A percentile compares a stretch with the other conserved stretches of the same genome.
Conservation (phyloP, 2,113 vertebrate species). For the Chaetura pelagica region DNA sequence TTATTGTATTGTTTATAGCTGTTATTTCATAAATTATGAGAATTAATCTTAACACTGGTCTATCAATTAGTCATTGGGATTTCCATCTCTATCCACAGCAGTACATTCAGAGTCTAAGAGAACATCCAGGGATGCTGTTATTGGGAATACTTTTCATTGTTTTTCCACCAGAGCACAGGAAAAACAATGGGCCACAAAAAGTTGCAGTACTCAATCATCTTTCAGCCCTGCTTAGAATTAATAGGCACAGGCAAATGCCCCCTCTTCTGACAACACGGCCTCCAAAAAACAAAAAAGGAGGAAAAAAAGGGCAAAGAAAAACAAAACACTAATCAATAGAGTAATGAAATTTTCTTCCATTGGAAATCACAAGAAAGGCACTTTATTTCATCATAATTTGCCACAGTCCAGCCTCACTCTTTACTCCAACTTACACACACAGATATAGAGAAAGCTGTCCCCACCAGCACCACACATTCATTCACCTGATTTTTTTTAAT, state of each 20-base stretch:
- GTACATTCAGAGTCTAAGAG: constrained; percentile 8
- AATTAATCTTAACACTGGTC: constrained; percentile 9
- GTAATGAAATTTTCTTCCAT: constrained; percentile 7
- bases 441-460: background rate
- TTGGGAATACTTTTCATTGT: constrained; percentile 33
- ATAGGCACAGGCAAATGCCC: background rate
- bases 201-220: constrained; percentile 48
- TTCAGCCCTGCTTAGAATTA: constrained; percentile 41
- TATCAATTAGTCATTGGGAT: constrained; percentile 13
- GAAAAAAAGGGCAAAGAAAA: background rate
- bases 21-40: background rate
- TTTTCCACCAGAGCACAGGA: constrained; percentile 18
- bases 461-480: background rate
- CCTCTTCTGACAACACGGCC: background rate
- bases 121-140: constrained; percentile 9
- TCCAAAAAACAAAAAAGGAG: background rate
- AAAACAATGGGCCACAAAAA: background rate
- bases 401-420: constrained; percentile 1
- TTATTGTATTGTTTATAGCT: background rate
- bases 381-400: constrained; percentile 44
- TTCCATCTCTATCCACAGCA: background rate
- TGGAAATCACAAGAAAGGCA: constrained; percentile 1
- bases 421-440: background rate
- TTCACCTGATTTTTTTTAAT: background rate
- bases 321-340: constrained; percentile 20